A percentile compares a stretch with the other conserved stretches of the same genome.
Evolutionary conservation across 2,888 invertebrate species (phyloP).

Genomic region (Cyclophora albipunctata): DNA sequence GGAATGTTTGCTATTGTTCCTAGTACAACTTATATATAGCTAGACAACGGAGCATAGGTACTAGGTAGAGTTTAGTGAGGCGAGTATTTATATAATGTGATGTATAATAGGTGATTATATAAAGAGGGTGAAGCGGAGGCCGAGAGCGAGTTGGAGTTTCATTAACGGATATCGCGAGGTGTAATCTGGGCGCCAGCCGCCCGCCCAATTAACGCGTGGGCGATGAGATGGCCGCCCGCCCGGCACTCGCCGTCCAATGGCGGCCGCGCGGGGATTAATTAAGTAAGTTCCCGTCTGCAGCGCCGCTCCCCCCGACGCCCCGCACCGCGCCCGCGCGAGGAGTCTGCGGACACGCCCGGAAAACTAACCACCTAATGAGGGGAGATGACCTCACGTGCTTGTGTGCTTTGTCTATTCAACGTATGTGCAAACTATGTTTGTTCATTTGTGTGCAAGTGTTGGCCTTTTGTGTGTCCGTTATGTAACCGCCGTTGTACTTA

Average conservation of each 20-base stretch:
- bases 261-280: conserved; percentile 73
- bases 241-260: conserved; percentile 65
- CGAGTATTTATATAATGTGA: too few relatives aligned
- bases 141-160: conserved; percentile 46
- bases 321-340: conserved; percentile 51
- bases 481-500: conserved; percentile 39
- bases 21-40: too few relatives aligned
- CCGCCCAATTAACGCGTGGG: conserved; percentile 75
- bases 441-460: conserved; percentile 58
- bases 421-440: conserved; percentile 57
- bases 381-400: conserved; percentile 73
- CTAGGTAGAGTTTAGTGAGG: too few relatives aligned
- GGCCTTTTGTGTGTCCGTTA: conserved; percentile 61
- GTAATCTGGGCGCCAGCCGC: conserved; percentile 53
- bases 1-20: too few relatives aligned
- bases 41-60: too few relatives aligned
- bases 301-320: conserved; percentile 33
- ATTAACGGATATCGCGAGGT: conserved; percentile 53
- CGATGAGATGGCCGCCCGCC: conserved; percentile 64
- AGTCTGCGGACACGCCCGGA: conserved; percentile 75
- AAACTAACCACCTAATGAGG: conserved; percentile 76
- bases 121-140: conserved; percentile 6
- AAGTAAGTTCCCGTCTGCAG: conserved; percentile 68
- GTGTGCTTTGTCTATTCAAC: conserved; percentile 65
- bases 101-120: too few relatives aligned